These are phyloP conservation scores for Caenorhabditis sp. DNA, from an alignment of 2,888 invertebrate genomes.

Conservation along the genomic window DNA sequence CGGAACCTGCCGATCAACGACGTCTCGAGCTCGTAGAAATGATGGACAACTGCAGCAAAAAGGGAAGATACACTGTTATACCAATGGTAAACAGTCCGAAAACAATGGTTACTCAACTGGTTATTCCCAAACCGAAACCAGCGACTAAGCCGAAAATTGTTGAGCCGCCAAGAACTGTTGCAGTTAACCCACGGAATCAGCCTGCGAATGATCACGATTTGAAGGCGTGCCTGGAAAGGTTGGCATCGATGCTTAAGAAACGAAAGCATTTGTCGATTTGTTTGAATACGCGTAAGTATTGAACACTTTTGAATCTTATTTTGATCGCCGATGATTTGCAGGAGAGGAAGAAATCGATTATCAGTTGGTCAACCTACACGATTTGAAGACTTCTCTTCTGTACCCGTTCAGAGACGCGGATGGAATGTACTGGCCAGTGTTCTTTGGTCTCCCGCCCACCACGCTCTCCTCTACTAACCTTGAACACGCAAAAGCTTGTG, in stretches of 20 bases:
- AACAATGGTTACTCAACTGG: background rate
- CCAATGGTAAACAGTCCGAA: slow-evolving; percentile 5
- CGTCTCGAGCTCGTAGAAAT: no score
- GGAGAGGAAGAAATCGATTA: slow-evolving; percentile 13
- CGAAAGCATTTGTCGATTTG: background rate
- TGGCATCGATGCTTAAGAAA: background rate
- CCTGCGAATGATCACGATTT: background rate
- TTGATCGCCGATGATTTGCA: no score
- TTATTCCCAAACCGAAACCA: background rate
- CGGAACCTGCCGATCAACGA: no score
- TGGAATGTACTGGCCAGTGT: slow-evolving; percentile 45
- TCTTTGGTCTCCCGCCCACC: background rate
- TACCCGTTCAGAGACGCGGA: slow-evolving; percentile 29
- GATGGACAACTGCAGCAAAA: background rate
- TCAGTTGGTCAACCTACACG: background rate
- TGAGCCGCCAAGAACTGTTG: background rate
- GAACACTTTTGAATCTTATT: no score
- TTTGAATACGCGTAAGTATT: background rate
- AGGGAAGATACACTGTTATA: slow-evolving; percentile 4
- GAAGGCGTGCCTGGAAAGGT: background rate
- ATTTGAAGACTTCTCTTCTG: background rate
- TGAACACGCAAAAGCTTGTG: slow-evolving; percentile 21
- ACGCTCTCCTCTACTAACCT: no score
- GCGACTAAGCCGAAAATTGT: background rate
- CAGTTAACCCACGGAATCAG: background rate